Evolutionary conservation across 1,140 invertebrate species (phyloP), one percentile per base, ranked within the genome.

Genomic region (Lordiphosa clarofinis): DNA sequence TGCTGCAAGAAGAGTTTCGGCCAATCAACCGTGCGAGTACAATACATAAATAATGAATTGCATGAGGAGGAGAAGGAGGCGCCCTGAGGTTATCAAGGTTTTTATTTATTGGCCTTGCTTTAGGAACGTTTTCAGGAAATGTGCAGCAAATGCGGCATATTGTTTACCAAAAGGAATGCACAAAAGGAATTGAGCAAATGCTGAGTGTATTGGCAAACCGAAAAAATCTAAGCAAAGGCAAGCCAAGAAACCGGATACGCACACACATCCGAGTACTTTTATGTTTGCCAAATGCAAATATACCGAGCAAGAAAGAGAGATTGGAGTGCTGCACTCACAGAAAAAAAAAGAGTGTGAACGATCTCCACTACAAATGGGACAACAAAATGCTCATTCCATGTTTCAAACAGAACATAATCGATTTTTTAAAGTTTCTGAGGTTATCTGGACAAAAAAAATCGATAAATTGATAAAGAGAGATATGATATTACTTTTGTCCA

Each of bases 11-110:
- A 81, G 74, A 63, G 44, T 57, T 44, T 54, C 50, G 55, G 68
- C 72, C 76, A 79, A 79, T 79, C 75, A 82, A 57, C 71, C 56
- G 46, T 43, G 59, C 48, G 47, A 69, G 56, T 50, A 70, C 75
- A 79, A 79, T 82, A 84, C 76, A 82, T 72, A 76, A 76, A 69
- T 68, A 81, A 84, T 84, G 78, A 82, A 81, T 81, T 58, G 78
- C 5, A 28, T 28, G 24, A 1, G 24, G 28, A 8, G 28, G 28
- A 31, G 28, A 7, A 31, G 28, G 28, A 31, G 28, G 62, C 69
- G 78, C 78, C 68, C 72, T 63, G 67, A 63, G 76, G 66, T 76
- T 81, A 81, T 82, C 76, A 82, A 82, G 54, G 76, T 56, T 57
- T 31, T 81, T 82, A 72, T 82, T 81, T 81, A 76, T 82, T 82